Base-by-base conservation (phyloP, 2,113 vertebrate species). In the Macaca mulatta region DNA sequence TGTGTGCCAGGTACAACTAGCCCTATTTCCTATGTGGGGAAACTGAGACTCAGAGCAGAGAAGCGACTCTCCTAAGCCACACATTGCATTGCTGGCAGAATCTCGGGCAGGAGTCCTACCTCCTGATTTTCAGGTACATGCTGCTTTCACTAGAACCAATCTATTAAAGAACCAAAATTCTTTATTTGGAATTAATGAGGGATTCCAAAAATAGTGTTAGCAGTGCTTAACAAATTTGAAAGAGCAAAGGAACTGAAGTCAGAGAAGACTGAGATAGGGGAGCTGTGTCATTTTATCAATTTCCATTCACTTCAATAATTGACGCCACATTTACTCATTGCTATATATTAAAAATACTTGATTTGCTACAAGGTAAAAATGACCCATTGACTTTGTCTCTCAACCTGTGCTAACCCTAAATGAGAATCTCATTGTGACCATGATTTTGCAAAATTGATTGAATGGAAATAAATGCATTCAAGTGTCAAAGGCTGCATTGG, bases 261-360 rank as follows among this genome's bases (percentile, higher is more conserved):
- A 82, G 78, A 92, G 59, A 83, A 86, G 89, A 74, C 38, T 25
- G 80, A 89, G 87, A 64, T 8, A 84, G 43, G 75, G 50, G 70
- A 96, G 16, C 40, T 74, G 61, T 84, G 75, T 90, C 52, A 77
- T 52, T 79, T 79, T 90, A 43, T 82, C 61, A 61, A 72, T 94
- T 88, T 95, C 95, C 0, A 0, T 1, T 88, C 55, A 95, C 81
- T 88, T 95, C 98, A 97, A 95, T 94, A 97, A 93, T 84, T 0
- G 91, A 90, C 96, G 89, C 82, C 86, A 57, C 70, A 16, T 93
- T 98, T 89, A 82, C 94, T 50, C 40, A 6, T 64, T 77, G 97
- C 95, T 97, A 70, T 83, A 85, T 93, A 92, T 96, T 98, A 97
- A 98, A 98, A 97, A 93, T 72, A 90, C 38, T 94, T 90, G 96